phyloP scores from a whole-genome alignment of 2,113 vertebrate species.

The Saguinus midas region DNA sequence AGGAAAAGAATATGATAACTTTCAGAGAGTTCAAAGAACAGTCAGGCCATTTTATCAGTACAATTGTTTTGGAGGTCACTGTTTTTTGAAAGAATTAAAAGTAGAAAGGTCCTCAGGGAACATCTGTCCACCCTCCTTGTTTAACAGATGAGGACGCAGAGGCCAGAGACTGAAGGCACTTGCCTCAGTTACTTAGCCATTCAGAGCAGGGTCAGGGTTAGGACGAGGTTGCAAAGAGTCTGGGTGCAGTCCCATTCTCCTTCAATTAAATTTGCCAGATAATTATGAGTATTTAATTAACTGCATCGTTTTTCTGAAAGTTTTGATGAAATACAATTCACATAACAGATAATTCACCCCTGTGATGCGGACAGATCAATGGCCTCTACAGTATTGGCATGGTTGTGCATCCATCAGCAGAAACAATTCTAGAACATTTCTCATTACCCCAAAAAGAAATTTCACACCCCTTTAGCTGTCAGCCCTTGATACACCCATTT shows the following conservation, averaged over 20 bases:
- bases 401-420: neutral
- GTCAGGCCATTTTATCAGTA: slow-evolving; percentile 56
- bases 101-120: neutral
- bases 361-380: neutral
- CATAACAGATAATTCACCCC: neutral
- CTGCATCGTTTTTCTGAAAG: neutral
- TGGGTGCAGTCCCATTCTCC: neutral
- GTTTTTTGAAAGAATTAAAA: slow-evolving; percentile 37
- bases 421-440: neutral
- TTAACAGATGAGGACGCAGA: neutral
- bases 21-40: slow-evolving; percentile 71
- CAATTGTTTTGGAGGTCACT: slow-evolving; percentile 45
- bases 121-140: neutral
- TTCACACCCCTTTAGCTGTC: neutral
- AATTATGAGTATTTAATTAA: neutral
- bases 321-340: neutral
- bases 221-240: neutral
- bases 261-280: neutral
- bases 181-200: neutral
- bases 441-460: neutral
- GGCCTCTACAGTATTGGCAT: neutral
- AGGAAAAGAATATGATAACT: slow-evolving; percentile 67
- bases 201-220: neutral
- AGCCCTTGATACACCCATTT: neutral
- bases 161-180: neutral